These are phyloP conservation scores for Felis chaus DNA, from an alignment of 2,113 vertebrate genomes.

Conservation along the genomic window DNA sequence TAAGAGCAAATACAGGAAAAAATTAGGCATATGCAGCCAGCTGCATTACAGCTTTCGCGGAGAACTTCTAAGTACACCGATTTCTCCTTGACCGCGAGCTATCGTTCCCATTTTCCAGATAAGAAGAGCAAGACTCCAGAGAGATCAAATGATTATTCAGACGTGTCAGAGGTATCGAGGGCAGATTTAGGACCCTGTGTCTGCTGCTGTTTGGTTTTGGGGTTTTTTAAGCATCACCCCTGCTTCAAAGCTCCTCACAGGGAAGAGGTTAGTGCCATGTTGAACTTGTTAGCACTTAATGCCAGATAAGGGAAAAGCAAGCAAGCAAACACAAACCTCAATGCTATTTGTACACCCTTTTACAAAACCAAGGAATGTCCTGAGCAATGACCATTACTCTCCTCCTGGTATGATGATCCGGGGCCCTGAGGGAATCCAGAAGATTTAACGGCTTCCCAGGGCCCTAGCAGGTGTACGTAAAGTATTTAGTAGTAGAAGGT, in stretches of 20 bases:
- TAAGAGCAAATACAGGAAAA: neutral
- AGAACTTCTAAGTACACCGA: neutral
- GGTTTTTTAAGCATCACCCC: neutral
- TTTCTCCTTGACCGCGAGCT: rapidly evolving
- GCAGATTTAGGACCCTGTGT: neutral
- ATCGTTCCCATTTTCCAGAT: neutral
- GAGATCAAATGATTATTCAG: neutral
- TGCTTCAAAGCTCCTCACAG: neutral
- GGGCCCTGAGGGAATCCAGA: neutral
- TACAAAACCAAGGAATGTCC: neutral
- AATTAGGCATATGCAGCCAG: neutral
- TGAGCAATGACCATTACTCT: neutral
- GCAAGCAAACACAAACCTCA: neutral
- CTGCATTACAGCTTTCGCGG: neutral
- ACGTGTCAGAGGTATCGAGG: rapidly evolving
- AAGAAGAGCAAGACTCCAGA: neutral
- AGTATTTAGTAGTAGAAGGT: neutral
- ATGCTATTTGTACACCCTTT: neutral
- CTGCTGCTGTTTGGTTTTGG: neutral
- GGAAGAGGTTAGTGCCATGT: neutral
- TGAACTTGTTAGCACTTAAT: neutral
- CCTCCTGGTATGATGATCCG: neutral
- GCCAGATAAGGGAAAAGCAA: neutral
- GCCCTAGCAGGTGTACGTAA: no score
- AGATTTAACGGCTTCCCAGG: neutral